Conservation (phyloP, 2,797 vertebrate species). For the Gymnothorax reevesii region DNA sequence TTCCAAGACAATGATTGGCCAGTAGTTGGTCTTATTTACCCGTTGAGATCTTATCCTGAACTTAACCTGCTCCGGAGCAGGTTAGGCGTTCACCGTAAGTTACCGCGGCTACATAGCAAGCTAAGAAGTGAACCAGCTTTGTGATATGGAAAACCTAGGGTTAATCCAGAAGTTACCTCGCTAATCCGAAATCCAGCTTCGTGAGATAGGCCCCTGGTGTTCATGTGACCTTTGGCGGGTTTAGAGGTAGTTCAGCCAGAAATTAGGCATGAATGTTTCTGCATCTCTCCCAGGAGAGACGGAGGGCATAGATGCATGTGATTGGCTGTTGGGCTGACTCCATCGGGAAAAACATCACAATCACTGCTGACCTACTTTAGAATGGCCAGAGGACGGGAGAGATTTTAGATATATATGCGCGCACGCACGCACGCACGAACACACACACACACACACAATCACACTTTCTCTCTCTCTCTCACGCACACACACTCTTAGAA, state of each 20-base stretch:
- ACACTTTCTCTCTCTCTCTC: neutral
- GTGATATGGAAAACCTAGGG: too few relatives aligned
- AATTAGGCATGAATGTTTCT: neutral
- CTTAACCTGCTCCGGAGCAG: too few relatives aligned
- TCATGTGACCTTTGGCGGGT: neutral
- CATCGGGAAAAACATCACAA: conserved; percentile 64
- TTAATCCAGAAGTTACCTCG: too few relatives aligned
- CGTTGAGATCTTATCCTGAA: too few relatives aligned
- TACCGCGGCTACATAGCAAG: too few relatives aligned
- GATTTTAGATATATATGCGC: conserved; percentile 30
- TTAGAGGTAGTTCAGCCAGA: neutral
- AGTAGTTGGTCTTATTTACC: too few relatives aligned
- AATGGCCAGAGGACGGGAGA: conserved; percentile 59
- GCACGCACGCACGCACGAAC: neutral
- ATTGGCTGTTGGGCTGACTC: conserved; percentile 58
- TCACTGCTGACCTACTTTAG: conserved; percentile 70
- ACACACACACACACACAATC: neutral
- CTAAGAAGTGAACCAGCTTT: too few relatives aligned
- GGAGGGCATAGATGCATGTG: conserved; percentile 36
- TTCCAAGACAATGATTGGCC: too few relatives aligned
- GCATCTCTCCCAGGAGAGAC: conserved; percentile 18
- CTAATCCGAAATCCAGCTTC: too few relatives aligned
- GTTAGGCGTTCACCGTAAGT: too few relatives aligned
- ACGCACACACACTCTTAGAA: neutral
- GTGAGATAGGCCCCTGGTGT: neutral